Base-by-base conservation (phyloP, 1,140 invertebrate genomes). In the Anoplolepis gracilipes region DNA sequence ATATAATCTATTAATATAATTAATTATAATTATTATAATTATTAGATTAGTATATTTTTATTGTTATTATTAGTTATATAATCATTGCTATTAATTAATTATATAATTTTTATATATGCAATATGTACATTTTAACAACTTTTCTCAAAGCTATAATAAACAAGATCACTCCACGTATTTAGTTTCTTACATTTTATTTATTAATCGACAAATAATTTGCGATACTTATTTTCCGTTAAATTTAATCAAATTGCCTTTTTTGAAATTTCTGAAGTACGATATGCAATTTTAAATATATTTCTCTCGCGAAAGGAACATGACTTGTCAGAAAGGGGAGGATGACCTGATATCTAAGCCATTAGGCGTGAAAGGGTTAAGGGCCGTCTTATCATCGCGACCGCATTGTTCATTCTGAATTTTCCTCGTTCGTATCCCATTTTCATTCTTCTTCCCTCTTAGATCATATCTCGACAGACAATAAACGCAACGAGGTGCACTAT, bases 391-490 rank as follows among this genome's bases (percentile, higher is more conserved):
- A 82, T 73, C 49, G 33, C 69, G 65, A 28, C n/a, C 25, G 33
- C 55, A 84, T 81, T 69, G 87, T 88, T 72, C 87, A 75, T 85
- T 73, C 55, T 42, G 67, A 72, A 82, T 69, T 70, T 86, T 46
- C 55, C 33, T 78, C 49, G 53, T 86, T 67, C 59, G 62, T 57
- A 22, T 19, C 22, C 49, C 69, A 36, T 46, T 85, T 49, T 53
- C 69, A 33, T 13, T 13, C 36, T 82, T 57, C 55, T 19, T 72
- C 59, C 55, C 49, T 13, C 33, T 72, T 53, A 82, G 46, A 49
- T 88, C 59, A 28, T 46, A n/a, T n/a, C 46, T 33, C n/a, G 22
- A n/a, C 42, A 85, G 69, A 78, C 70, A 82, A 88, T 88, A 77
- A 76, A 62, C 25, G 84, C 76, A 72, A 88, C n/a, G 76, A 57